A percentile compares a stretch with the other conserved stretches of the same genome.
Evolutionary conservation across 2,797 vertebrate genomes (phyloP).

Genomic region (Gallinago solitaria): DNA sequence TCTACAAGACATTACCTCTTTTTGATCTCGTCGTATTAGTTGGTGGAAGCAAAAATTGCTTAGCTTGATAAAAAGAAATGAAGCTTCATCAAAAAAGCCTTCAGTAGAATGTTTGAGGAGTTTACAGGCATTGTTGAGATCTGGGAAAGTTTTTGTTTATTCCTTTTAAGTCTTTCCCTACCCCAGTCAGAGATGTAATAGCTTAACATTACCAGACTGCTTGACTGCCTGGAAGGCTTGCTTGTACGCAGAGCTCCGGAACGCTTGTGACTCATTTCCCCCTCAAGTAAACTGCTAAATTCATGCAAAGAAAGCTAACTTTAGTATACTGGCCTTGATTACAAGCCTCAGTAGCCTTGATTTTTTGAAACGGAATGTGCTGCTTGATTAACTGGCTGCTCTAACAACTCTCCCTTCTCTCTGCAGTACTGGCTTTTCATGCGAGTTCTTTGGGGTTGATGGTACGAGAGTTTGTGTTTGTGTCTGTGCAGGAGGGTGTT

Average conservation of each 20-base stretch:
- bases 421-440: neutral
- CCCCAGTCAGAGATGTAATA: neutral
- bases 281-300: slow-evolving; percentile 25
- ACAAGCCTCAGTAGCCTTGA: neutral
- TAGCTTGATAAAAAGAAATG: neutral
- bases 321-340: neutral
- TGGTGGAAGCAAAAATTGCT: neutral
- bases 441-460: neutral
- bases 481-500: neutral
- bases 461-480: neutral
- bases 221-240: neutral
- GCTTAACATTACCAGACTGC: neutral
- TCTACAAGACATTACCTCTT: neutral
- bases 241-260: neutral
- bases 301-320: slow-evolving; percentile 25
- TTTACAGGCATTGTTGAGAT: neutral
- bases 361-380: slow-evolving; percentile 4
- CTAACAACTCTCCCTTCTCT: slow-evolving; percentile 27
- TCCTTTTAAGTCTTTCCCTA: neutral
- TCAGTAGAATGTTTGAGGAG: neutral
- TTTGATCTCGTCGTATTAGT: neutral
- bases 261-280: slow-evolving; percentile 30
- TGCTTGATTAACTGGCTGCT: slow-evolving; percentile 45
- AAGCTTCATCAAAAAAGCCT: neutral
- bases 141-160: neutral